Percentiles rank a stretch among this genome's conserved stretches.
phyloP scores from a whole-genome alignment of 92 coral and sea anemone species.

The Zoanthus sociatus region DNA sequence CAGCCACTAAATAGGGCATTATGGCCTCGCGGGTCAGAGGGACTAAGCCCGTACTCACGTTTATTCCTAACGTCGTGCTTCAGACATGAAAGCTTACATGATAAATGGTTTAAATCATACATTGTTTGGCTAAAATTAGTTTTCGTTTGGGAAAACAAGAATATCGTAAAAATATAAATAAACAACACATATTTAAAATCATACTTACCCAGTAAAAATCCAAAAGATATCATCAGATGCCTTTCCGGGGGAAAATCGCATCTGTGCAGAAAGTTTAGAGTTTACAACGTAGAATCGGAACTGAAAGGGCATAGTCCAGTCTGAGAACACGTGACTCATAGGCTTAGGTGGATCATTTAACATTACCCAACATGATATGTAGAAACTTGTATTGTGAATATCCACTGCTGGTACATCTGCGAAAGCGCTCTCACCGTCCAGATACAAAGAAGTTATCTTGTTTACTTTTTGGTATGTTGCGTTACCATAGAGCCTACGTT shows the following conservation, averaged over 20 bases:
- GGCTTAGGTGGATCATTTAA: slow-evolving; percentile 53
- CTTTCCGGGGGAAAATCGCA: neutral
- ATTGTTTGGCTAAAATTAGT: too few relatives aligned
- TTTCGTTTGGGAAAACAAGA: too few relatives aligned
- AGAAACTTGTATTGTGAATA: slow-evolving; percentile 52
- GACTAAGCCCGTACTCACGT: too few relatives aligned
- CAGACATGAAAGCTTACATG: too few relatives aligned
- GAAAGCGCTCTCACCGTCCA: slow-evolving; percentile 50
- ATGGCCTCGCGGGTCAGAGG: too few relatives aligned
- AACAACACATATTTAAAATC: neutral
- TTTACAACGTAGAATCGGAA: slow-evolving; percentile 37
- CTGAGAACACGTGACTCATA: slow-evolving; percentile 51
- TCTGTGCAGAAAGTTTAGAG: neutral
- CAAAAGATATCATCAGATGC: neutral
- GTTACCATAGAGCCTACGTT: slow-evolving; percentile 22
- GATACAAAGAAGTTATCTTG: slow-evolving; percentile 28
- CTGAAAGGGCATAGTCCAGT: slow-evolving; percentile 58
- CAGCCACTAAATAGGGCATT: too few relatives aligned
- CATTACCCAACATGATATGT: slow-evolving; percentile 54
- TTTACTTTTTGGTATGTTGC: slow-evolving; percentile 23
- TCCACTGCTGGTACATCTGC: slow-evolving; percentile 66
- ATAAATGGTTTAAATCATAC: too few relatives aligned
- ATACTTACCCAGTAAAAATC: slow-evolving; percentile 13
- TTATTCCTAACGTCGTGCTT: too few relatives aligned
- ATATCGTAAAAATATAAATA: too few relatives aligned